Evolutionary conservation across 2,797 vertebrate species (phyloP), one percentile per base, ranked within the genome.

Genomic region (Pygocentrus nattereri): DNA sequence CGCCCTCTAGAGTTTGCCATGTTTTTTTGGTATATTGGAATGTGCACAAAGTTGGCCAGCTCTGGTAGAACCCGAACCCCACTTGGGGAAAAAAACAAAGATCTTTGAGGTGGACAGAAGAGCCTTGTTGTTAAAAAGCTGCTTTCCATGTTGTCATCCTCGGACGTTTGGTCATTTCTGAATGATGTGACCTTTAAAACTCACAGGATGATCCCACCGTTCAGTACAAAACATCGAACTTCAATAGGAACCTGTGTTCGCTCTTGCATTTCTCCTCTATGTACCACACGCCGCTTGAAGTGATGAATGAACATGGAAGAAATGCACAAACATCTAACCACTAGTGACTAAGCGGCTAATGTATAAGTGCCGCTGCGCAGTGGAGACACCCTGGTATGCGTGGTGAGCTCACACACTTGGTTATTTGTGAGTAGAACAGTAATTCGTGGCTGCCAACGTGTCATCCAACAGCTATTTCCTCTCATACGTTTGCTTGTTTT

Each of bases 381-480:
- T 16, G 62, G 31, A 7, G 62, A 65, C 27, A 8, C 30, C 30
- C 30, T 4, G 8, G 67, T 76, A 15, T 67, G 58, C 76, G 71
- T 68, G 59, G 90, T 49, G 49, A 80, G 41, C 72, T 15, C 25
- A 72, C 47, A 82, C 65, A 79, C 65, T 5, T 18, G 54, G 38
- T 6, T 6, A 2, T 73, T 81, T 71, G 73, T 82, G 65, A 58
- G 64, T 67, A 62, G 80, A 70, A 79, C 76, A 21, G 27, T 77
- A 81, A 88, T 86, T 81, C 81, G 85, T 13, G 21, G 74, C 11
- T 58, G 49, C 49, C 30, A 74, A 80, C 67, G 68, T 75, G 76
- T 89, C 87, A 90, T 78, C 67, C 76, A 74, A 54, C 73, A 93
- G 91, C 91, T 89, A 95, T 94, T 96, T 96, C 93, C 94, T 95